Conservation (phyloP, 2,797 vertebrate species). For the Notoglanidium macrostoma region DNA sequence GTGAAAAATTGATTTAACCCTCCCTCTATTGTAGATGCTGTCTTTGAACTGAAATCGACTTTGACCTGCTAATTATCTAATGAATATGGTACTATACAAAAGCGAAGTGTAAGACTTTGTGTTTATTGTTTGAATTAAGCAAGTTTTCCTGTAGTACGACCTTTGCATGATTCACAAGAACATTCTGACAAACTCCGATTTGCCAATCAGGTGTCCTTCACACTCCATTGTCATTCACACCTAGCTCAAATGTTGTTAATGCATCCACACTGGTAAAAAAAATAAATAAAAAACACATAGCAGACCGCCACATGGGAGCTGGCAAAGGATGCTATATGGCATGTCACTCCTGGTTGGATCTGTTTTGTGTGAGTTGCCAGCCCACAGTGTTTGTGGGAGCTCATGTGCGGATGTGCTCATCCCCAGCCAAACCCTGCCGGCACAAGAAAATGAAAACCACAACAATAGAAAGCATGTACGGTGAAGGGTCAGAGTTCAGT, state of each 20-base stretch:
- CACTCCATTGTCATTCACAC: conserved; percentile 46
- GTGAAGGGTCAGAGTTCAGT: conserved; percentile 49
- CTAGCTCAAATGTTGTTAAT: conserved; percentile 35
- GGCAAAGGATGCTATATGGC: not conserved
- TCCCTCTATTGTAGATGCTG: not conserved
- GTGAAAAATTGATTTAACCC: conserved; percentile 34
- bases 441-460: not conserved
- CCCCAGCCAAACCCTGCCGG: conserved; percentile 14
- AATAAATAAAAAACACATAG: conserved; percentile 13
- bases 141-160: conserved; percentile 23
- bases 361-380: conserved; percentile 35
- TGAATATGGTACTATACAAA: not conserved
- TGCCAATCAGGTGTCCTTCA: conserved; percentile 30
- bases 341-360: conserved; percentile 51
- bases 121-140: not conserved
- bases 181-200: not conserved
- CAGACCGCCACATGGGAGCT: conserved; percentile 2
- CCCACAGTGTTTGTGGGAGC: conserved; percentile 36
- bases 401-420: conserved; percentile 41
- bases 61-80: conserved; percentile 25
- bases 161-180: conserved; percentile 14
- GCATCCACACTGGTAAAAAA: conserved; percentile 30
- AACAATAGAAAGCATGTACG: conserved; percentile 32
- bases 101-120: no score
- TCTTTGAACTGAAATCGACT: conserved; percentile 31